phyloP scores from a whole-genome alignment of 2,113 vertebrate species.

The Seriola dumerili region DNA sequence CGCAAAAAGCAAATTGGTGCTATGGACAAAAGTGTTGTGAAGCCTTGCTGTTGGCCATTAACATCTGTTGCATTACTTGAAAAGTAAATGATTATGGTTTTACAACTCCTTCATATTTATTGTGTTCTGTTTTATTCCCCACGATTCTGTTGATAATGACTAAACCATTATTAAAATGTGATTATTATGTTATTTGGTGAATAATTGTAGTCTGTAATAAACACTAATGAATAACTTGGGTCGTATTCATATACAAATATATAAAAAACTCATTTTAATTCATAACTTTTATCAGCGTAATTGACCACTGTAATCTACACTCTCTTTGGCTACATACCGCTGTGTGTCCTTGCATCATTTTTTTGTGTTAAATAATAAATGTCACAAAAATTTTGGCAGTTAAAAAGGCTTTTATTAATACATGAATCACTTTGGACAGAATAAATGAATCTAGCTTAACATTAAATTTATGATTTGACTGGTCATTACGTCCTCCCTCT shows the following conservation, averaged over 20 bases:
- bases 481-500: not conserved
- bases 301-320: not conserved
- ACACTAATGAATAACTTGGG: not conserved
- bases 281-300: no score
- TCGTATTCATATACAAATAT: no score
- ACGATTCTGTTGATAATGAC: not conserved
- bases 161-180: not conserved
- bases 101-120: not conserved
- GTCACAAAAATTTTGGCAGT: constrained; percentile 20
- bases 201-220: no score
- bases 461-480: not conserved
- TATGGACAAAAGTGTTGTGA: not conserved
- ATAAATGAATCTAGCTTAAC: constrained; percentile 2
- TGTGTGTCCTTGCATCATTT: not conserved
- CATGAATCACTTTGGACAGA: constrained; percentile 23
- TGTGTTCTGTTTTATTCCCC: not conserved
- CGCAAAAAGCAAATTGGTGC: not conserved
- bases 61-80: no score
- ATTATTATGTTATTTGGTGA: not conserved
- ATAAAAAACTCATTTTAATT: no score
- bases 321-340: not conserved
- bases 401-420: constrained; percentile 50
- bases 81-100: not conserved
- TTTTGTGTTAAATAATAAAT: constrained; percentile 28
- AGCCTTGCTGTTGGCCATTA: not conserved